Evolutionary conservation across 1,140 invertebrate genomes (phyloP).

Genomic region (Sinonovacula constricta): DNA sequence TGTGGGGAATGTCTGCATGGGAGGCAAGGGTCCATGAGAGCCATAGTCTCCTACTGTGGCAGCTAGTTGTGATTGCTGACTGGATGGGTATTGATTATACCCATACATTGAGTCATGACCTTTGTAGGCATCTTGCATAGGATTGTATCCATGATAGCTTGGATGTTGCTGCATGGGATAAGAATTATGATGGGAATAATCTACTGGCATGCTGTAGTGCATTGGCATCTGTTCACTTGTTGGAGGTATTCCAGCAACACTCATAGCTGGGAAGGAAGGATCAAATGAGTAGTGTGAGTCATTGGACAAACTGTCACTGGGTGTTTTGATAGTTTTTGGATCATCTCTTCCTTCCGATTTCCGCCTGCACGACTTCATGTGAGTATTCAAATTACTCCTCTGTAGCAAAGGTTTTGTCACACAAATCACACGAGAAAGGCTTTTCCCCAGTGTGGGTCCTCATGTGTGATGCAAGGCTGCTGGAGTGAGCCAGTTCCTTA

Average conservation of each 20-base stretch:
- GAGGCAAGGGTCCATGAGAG: background rate
- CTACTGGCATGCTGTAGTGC: constrained; percentile 31
- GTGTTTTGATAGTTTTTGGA: background rate
- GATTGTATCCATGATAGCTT: background rate
- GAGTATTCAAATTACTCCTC: constrained; percentile 91
- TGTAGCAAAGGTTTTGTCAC: constrained; percentile 98
- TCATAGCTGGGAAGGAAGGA: background rate
- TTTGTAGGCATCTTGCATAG: background rate
- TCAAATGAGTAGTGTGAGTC: background rate
- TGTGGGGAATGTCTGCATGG: background rate
- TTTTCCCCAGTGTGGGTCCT: constrained; percentile 98
- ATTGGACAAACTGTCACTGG: background rate
- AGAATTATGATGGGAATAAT: constrained; percentile 25
- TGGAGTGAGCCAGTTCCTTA: constrained; percentile 97
- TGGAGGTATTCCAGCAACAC: background rate
- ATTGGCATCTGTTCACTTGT: constrained; percentile 15
- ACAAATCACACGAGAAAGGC: constrained; percentile 98
- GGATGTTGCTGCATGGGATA: constrained; percentile 11
- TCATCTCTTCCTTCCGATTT: constrained; percentile 36
- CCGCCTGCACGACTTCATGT: constrained; percentile 32
- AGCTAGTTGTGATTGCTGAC: background rate
- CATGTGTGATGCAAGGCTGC: constrained; percentile 98
- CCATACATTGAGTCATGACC: background rate
- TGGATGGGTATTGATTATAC: constrained; percentile 2
- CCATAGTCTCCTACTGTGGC: background rate